Percentiles rank a stretch among this genome's conserved stretches.
phyloP scores from a whole-genome alignment of 2,797 vertebrate species.

The Perodicticus potto region DNA sequence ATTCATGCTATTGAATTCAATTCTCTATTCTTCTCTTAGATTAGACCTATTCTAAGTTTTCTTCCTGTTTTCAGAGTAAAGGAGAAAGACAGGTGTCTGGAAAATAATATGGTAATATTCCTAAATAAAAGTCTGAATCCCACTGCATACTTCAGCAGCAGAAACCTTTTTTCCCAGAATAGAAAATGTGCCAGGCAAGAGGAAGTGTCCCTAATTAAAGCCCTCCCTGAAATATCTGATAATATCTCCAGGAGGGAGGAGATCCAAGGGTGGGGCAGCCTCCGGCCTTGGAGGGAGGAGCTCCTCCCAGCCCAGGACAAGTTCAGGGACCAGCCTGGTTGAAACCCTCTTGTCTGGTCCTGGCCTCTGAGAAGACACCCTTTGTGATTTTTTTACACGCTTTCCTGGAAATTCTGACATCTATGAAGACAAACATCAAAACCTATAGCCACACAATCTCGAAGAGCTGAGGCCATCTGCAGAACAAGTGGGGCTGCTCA shows the following conservation, averaged over 20 bases:
- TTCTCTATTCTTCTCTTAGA: constrained; percentile 1
- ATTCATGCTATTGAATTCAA: background rate
- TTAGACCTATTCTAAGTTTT: constrained; percentile 42
- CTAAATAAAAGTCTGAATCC: background rate
- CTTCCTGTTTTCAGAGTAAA: constrained; percentile 55
- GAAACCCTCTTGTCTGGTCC: background rate
- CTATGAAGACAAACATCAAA: background rate
- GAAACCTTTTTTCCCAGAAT: background rate
- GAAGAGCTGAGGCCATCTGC: fast-evolving
- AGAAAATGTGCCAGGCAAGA: background rate
- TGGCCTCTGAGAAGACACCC: background rate
- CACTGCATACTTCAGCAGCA: background rate
- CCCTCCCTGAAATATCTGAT: background rate
- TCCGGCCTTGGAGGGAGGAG: background rate
- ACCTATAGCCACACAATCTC: background rate
- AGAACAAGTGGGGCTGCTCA: background rate
- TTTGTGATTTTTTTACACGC: background rate
- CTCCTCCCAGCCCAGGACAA: background rate
- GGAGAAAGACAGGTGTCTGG: background rate
- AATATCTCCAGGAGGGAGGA: too few species aligned
- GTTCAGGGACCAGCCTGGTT: background rate
- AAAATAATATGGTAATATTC: background rate
- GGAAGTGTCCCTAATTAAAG: background rate
- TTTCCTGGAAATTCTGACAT: background rate
- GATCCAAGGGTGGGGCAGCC: background rate